A percentile compares a stretch with the other conserved stretches of the same genome.
phyloP scores from a whole-genome alignment of 2,888 invertebrate genomes.

The Nezara viridula region DNA sequence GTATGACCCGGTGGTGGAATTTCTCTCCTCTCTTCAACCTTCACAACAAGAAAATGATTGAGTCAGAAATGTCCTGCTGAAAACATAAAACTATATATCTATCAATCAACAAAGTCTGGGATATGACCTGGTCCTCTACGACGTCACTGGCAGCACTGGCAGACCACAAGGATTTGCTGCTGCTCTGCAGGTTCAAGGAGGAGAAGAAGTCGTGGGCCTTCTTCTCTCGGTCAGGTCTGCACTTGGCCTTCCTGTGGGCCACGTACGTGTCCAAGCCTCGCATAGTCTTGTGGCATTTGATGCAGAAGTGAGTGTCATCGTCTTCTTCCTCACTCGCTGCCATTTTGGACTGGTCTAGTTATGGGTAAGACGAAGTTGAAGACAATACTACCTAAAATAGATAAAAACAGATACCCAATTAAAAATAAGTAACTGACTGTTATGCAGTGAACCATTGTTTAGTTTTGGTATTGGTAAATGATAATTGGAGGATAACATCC shows the following conservation, averaged over 20 bases:
- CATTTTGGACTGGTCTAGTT: no score
- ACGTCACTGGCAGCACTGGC: not conserved
- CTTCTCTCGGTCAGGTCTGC: slow-evolving; percentile 69
- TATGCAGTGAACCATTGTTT: no score
- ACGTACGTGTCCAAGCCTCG: slow-evolving; percentile 90
- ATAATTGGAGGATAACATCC: no score
- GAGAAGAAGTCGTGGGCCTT: slow-evolving; percentile 67
- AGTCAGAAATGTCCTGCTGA: not conserved
- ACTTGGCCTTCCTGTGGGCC: slow-evolving; percentile 82
- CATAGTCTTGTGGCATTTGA: slow-evolving; percentile 87
- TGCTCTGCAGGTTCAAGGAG: slow-evolving; percentile 76
- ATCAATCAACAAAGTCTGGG: not conserved
- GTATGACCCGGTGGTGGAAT: slow-evolving; percentile 70
- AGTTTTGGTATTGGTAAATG: no score
- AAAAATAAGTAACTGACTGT: not conserved
- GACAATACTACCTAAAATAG: not conserved
- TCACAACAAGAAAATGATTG: not conserved
- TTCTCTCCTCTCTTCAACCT: not conserved
- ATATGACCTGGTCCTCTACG: slow-evolving; percentile 10
- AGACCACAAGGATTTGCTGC: slow-evolving; percentile 68
- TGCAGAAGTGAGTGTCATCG: slow-evolving; percentile 89
- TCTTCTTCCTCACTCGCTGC: slow-evolving; percentile 75
- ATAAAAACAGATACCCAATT: not conserved
- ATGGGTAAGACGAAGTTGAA: no score
- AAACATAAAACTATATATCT: not conserved